Conservation (phyloP, 2,113 vertebrate species). For the Morone saxatilis region DNA sequence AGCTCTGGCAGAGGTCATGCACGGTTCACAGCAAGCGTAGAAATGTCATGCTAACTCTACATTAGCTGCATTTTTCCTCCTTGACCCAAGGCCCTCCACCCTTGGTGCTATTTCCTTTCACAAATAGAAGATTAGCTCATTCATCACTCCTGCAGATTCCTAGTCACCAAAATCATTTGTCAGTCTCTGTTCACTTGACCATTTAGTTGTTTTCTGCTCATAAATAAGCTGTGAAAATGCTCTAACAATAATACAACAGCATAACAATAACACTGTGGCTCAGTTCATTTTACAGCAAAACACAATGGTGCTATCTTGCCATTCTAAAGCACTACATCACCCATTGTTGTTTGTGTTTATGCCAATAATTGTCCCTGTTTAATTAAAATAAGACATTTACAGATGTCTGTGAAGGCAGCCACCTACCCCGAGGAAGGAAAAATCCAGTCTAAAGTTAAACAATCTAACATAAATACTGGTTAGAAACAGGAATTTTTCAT, state of each 20-base stretch:
- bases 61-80: slow-evolving; percentile 63
- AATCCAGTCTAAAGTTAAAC: slow-evolving; percentile 1
- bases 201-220: slow-evolving; percentile 33
- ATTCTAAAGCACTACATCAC: slow-evolving; percentile 31
- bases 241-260: neutral
- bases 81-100: slow-evolving; percentile 62
- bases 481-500: neutral
- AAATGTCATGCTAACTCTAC: slow-evolving; percentile 67
- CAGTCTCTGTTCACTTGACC: slow-evolving; percentile 31
- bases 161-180: slow-evolving; percentile 53
- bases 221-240: slow-evolving; percentile 16
- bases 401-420: slow-evolving; percentile 41
- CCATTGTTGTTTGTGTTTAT: neutral
- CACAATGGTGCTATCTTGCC: neutral
- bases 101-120: slow-evolving; percentile 73
- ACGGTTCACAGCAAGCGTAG: slow-evolving; percentile 63
- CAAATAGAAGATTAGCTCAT: slow-evolving; percentile 74
- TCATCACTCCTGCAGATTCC: slow-evolving; percentile 68
- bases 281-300: neutral
- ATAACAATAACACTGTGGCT: slow-evolving; percentile 4
- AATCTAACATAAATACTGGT: neutral
- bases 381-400: slow-evolving; percentile 18
- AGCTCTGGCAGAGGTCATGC: slow-evolving; percentile 39
- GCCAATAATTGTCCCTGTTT: neutral
- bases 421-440: slow-evolving; percentile 25